Evolutionary conservation across 2,797 vertebrate genomes (phyloP).

Genomic region (Alectoris magna): DNA sequence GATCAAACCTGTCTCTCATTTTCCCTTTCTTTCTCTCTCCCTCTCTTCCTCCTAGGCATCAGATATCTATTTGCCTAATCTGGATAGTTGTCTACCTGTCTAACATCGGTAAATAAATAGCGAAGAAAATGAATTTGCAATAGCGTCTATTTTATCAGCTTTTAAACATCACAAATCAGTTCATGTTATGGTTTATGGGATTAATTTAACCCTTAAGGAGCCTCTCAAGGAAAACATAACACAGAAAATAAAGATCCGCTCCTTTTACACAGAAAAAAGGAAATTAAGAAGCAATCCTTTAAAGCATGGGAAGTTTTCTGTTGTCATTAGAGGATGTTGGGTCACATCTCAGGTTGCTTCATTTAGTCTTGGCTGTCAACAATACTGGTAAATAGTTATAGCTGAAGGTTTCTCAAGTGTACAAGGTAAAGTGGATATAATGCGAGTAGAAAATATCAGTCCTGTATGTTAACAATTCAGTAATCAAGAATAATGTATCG

Average conservation of each 20-base stretch:
- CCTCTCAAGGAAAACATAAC: neutral
- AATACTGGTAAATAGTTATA: neutral
- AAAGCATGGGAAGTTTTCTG: neutral
- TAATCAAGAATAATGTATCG: neutral
- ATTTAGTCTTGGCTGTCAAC: neutral
- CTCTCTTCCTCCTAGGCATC: rapidly evolving
- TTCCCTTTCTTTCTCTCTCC: neutral
- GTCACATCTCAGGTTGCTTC: neutral
- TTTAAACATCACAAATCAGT: neutral
- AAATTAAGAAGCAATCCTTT: neutral
- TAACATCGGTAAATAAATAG: neutral
- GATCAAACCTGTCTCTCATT: neutral
- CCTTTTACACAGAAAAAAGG: neutral
- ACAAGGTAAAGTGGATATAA: neutral
- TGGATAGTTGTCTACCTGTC: neutral
- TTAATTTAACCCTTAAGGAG: neutral
- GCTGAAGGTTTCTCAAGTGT: neutral
- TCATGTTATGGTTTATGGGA: neutral
- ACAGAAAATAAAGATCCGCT: neutral
- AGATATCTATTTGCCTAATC: neutral
- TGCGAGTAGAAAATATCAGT: rapidly evolving
- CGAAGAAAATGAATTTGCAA: neutral
- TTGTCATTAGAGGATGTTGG: neutral
- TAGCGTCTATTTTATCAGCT: neutral
- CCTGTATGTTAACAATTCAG: neutral